Evolutionary conservation across 1,140 invertebrate species (phyloP).

Genomic region (Orussus abietinus): DNA sequence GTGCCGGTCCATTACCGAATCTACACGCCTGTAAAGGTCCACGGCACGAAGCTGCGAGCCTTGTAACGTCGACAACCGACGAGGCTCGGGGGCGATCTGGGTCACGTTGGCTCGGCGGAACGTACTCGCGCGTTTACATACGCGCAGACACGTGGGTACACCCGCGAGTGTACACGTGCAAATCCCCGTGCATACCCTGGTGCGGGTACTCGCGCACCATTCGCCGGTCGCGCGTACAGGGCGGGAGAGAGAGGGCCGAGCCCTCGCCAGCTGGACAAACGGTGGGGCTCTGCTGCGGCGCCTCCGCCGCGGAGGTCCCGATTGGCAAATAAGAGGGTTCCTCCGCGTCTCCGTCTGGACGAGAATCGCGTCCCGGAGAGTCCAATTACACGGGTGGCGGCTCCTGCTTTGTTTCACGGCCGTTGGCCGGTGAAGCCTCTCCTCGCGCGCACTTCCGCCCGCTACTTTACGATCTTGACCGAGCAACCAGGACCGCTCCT

Average conservation of each 20-base stretch:
- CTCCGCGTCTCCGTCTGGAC: constrained; percentile 15
- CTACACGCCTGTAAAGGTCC: no score
- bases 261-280: constrained; percentile 6
- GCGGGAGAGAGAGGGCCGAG: not conserved
- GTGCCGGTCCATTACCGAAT: no score
- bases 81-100: constrained; percentile 45
- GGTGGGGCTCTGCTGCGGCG: constrained; percentile 9
- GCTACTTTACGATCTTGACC: constrained; percentile 28
- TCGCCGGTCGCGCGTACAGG: constrained; percentile 6
- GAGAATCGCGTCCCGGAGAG: constrained; percentile 40
- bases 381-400: constrained; percentile 54
- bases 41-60: no score
- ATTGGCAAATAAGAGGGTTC: constrained; percentile 37
- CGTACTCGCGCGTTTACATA: no score
- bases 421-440: constrained; percentile 35
- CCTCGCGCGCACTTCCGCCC: constrained; percentile 26
- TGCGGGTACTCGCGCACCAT: no score
- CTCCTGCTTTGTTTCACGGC: constrained; percentile 53
- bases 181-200: no score
- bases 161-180: constrained; percentile 5
- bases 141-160: constrained; percentile 16
- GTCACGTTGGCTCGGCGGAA: constrained; percentile 32
- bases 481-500: no score
- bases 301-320: constrained; percentile 26
- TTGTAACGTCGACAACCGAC: no score